A percentile compares a stretch with the other conserved stretches of the same genome.
Conservation (phyloP, 2,797 vertebrate species). For the Nannoperca obscura region DNA sequence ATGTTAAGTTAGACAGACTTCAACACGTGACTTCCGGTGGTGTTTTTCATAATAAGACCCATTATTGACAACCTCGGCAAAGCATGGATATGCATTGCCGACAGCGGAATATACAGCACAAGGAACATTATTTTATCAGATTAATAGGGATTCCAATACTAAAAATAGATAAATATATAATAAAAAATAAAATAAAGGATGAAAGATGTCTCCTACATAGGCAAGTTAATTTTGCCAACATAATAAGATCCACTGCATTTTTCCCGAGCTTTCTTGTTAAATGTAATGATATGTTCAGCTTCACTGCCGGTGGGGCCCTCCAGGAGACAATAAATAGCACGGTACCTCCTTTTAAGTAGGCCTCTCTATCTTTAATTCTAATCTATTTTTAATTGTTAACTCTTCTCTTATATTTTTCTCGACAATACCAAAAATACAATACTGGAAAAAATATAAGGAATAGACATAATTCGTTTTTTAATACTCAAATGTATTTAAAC, state of each 20-base stretch:
- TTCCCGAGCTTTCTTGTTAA: not conserved
- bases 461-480: no score
- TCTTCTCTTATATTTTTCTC: no score
- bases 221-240: no score
- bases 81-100: no score
- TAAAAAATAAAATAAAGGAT: not conserved
- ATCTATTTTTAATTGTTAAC: no score
- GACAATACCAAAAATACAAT: not conserved
- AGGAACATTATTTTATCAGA: no score
- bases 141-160: no score
- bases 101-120: no score
- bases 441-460: no score
- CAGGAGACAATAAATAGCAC: not conserved
- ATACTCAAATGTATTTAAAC: not conserved
- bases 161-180: not conserved
- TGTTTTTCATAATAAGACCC: constrained; percentile 46
- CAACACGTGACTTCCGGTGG: not conserved
- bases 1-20: not conserved
- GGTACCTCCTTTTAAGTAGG: not conserved
- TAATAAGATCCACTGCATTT: not conserved
- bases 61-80: fast-evolving
- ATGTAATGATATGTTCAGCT: not conserved
- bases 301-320: not conserved
- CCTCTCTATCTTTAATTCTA: not conserved
- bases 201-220: not conserved